Conservation (phyloP, 2,113 vertebrate genomes). For the Aspiorhynchus laticeps region DNA sequence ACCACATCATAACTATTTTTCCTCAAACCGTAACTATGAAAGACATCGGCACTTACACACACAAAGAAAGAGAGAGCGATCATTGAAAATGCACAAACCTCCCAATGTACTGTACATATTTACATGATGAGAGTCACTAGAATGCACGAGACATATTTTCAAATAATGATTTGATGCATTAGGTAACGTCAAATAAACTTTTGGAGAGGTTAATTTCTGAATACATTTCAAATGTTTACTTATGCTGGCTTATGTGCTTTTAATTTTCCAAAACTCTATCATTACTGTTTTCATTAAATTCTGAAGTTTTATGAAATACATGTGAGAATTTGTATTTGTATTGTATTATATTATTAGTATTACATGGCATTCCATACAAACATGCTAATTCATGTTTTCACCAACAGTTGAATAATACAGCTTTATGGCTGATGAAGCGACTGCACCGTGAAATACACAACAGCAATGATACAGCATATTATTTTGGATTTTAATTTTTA, state of each 20-base stretch:
- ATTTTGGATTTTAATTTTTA: neutral
- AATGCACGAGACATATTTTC: neutral
- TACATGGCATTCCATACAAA: neutral
- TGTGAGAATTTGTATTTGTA: neutral
- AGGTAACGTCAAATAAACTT: neutral
- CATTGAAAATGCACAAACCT: neutral
- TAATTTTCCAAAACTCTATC: neutral
- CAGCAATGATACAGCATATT: neutral
- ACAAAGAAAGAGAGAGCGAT: conserved; percentile 4
- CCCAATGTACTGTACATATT: neutral
- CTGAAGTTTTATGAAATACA: neutral
- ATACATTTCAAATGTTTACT: neutral
- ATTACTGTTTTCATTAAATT: neutral
- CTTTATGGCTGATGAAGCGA: neutral
- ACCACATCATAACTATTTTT: neutral
- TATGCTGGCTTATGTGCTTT: neutral
- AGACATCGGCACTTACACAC: conserved; percentile 8
- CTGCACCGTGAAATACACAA: neutral
- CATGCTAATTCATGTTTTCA: neutral
- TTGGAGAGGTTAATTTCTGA: neutral
- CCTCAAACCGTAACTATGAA: neutral
- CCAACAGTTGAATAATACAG: neutral
- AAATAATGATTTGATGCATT: neutral
- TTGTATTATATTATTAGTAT: neutral
- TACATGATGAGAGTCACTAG: neutral